Percentiles rank a stretch among this genome's conserved stretches.
Conservation (phyloP, 2,113 vertebrate genomes). For the Misgurnus mizolepis region DNA sequence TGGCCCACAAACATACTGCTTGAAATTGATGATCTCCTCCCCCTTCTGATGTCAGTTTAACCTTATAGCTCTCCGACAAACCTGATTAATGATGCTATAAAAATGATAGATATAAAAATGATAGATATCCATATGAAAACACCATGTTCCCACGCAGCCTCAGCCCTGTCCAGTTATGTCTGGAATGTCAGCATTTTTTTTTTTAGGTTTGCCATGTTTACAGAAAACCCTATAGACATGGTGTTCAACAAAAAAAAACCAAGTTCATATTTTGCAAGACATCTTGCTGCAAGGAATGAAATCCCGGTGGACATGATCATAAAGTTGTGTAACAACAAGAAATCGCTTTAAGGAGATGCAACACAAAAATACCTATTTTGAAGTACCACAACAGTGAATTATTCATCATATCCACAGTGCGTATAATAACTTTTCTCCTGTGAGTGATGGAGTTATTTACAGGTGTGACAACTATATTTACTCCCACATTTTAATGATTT, state of each 20-base stretch:
- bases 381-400: neutral
- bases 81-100: conserved; percentile 71
- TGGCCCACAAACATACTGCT: too few relatives aligned
- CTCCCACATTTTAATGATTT: neutral
- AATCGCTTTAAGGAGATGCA: neutral
- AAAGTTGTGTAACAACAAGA: conserved; percentile 1
- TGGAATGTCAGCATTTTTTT: conserved; percentile 42
- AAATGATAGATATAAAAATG: conserved; percentile 72
- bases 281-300: conserved; percentile 24
- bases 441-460: too few relatives aligned
- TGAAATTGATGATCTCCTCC: too few relatives aligned
- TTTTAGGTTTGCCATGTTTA: conserved; percentile 54
- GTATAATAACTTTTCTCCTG: too few relatives aligned
- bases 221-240: conserved; percentile 38
- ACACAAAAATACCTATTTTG: neutral
- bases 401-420: too few relatives aligned
- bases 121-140: conserved; percentile 69
- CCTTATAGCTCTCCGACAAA: conserved; percentile 60
- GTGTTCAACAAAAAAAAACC: neutral
- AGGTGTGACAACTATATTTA: conserved; percentile 16
- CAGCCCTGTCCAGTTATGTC: conserved; percentile 47
- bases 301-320: neutral
- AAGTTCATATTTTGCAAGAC: conserved; percentile 5
- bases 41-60: neutral
- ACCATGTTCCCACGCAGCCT: conserved; percentile 59